Conservation (phyloP, 1,140 invertebrate species). For the Drosophila baimaii region DNA sequence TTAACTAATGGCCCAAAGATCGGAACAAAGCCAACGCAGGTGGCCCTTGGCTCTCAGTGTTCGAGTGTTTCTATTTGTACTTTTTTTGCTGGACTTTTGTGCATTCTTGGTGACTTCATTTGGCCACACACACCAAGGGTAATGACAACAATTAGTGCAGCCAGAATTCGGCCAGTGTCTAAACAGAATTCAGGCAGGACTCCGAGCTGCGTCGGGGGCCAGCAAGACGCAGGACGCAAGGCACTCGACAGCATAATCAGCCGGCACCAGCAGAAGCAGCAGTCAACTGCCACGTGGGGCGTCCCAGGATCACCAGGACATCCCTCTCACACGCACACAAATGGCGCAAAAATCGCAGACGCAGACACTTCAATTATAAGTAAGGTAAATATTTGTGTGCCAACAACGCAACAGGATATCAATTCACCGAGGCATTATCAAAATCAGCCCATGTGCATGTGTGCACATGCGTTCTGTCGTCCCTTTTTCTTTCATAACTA, state of each 20-base stretch:
- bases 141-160: slow-evolving; percentile 79
- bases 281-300: slow-evolving; percentile 54
- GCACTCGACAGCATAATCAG: slow-evolving; percentile 72
- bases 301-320: slow-evolving; percentile 57
- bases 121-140: slow-evolving; percentile 58
- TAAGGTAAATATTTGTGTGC: slow-evolving; percentile 83
- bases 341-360: slow-evolving; percentile 70
- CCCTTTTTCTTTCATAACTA: slow-evolving; percentile 43
- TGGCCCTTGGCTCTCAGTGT: slow-evolving; percentile 18
- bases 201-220: slow-evolving; percentile 10
- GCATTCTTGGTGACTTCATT: slow-evolving; percentile 36
- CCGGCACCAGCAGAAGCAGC: slow-evolving; percentile 40
- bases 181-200: slow-evolving; percentile 27
- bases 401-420: slow-evolving; percentile 84
- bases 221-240: slow-evolving; percentile 49
- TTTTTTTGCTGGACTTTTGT: background rate
- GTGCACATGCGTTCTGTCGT: slow-evolving; percentile 16
- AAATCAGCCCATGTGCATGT: slow-evolving; percentile 66
- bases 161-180: slow-evolving; percentile 34
- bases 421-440: slow-evolving; percentile 70
- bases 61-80: slow-evolving; percentile 2
- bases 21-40: slow-evolving; percentile 46
- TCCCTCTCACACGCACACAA: slow-evolving; percentile 41
- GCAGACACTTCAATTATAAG: slow-evolving; percentile 81
- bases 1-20: slow-evolving; percentile 36